Percentiles rank a stretch among this genome's conserved stretches.
These are phyloP conservation scores for Drosophila kanapiae DNA, from an alignment of 1,140 invertebrate genomes.

Conservation along the genomic window DNA sequence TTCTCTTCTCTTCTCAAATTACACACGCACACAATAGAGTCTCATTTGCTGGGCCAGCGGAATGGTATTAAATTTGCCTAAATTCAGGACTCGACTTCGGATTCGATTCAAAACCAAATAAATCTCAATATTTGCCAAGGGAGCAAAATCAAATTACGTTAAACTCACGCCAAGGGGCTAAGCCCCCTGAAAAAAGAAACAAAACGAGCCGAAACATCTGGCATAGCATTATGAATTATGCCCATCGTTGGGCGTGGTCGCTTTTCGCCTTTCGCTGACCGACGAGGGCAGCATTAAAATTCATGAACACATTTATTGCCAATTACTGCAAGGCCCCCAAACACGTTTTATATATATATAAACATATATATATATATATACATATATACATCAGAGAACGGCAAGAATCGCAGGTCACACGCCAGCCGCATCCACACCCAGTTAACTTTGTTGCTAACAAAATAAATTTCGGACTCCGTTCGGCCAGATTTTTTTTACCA, in stretches of 20 bases:
- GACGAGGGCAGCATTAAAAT: constrained; percentile 72
- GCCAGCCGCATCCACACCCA: not conserved
- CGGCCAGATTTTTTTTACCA: constrained; percentile 52
- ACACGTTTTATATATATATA: constrained; percentile 64
- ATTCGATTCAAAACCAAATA: constrained; percentile 75
- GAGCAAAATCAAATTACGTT: constrained; percentile 76
- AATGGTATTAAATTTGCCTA: constrained; percentile 69
- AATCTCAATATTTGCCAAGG: constrained; percentile 72
- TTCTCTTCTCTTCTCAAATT: constrained; percentile 39
- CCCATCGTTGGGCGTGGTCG: constrained; percentile 17
- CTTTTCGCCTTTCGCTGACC: constrained; percentile 61
- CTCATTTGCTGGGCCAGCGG: constrained; percentile 55
- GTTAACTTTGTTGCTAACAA: constrained; percentile 35
- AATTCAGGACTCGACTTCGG: constrained; percentile 1
- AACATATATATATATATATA: constrained; percentile 25
- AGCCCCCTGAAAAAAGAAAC: constrained; percentile 25
- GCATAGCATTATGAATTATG: constrained; percentile 80
- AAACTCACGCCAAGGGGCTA: constrained; percentile 59
- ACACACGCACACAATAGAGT: constrained; percentile 37
- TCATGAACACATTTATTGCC: constrained; percentile 84
- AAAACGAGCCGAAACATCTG: constrained; percentile 61
- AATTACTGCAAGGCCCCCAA: constrained; percentile 71
- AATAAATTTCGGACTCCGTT: constrained; percentile 51
- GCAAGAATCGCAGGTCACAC: constrained; percentile 31
- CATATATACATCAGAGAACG: constrained; percentile 5